These are phyloP conservation scores for Amniataba percoides DNA, from an alignment of 2,797 vertebrate genomes.

Conservation along the genomic window DNA sequence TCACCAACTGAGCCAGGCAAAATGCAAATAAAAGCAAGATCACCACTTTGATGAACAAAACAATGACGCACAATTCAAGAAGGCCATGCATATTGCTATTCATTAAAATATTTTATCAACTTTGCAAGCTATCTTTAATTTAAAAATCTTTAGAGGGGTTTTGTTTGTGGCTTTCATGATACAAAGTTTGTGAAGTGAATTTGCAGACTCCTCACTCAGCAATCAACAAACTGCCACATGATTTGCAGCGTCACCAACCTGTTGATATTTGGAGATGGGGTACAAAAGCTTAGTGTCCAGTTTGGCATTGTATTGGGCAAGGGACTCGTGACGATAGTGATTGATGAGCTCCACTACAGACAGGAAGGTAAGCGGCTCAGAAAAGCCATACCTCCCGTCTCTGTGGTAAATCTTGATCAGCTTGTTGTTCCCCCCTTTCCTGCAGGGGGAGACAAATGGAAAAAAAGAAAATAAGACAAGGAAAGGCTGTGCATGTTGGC, in stretches of 20 bases:
- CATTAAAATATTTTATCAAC: not conserved
- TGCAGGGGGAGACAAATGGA: constrained; percentile 72
- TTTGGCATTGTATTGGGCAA: constrained; percentile 95
- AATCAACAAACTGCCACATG: not conserved
- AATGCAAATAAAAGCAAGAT: constrained; percentile 10
- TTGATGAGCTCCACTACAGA: constrained; percentile 93
- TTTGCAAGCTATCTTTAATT: not conserved
- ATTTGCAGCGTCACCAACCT: constrained; percentile 80
- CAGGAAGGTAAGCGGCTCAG: constrained; percentile 92
- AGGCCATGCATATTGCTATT: not conserved
- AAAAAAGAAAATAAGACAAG: not conserved
- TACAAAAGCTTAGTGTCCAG: constrained; percentile 93
- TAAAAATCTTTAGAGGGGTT: not conserved
- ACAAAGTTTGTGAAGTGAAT: not conserved
- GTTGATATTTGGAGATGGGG: constrained; percentile 94
- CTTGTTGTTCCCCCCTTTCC: constrained; percentile 97
- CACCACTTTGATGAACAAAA: not conserved
- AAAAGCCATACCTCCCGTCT: constrained; percentile 91
- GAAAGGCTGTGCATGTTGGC: not conserved
- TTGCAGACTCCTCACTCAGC: not conserved
- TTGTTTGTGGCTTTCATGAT: not conserved
- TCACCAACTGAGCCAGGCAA: constrained; percentile 87
- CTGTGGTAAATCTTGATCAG: constrained; percentile 95
- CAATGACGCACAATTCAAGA: not conserved
- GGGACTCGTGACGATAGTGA: constrained; percentile 93